Evolutionary conservation across 2,113 vertebrate genomes (phyloP), one percentile per base, ranked within the genome.

Genomic region (Lamprotornis superbus): DNA sequence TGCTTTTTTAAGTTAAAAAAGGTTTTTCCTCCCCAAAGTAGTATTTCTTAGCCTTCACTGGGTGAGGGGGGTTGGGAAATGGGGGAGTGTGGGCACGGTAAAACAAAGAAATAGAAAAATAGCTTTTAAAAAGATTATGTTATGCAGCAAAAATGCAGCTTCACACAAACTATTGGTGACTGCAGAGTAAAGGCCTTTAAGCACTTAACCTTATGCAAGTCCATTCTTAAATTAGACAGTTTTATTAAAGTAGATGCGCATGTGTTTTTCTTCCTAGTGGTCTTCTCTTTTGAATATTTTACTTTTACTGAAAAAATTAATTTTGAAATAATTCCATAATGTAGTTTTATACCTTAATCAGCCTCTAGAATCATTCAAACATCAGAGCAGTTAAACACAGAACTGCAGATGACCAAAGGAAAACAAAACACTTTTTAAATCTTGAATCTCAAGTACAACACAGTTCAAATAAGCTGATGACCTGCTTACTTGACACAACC

Each of bases 131-230:
- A 17, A 73, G 24, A 63, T 80, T 69, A 22, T 64, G 5, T 28
- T 89, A 87, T 91, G 39, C 44, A 94, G n/a, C 49, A 91, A 93
- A 81, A 92, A 89, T n/a, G 11, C 28, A 83, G 55, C 47, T 25
- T 93, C 37, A 93, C 85, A 78, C 59, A 55, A 85, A 91, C 55
- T 25, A 52, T 10, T 18, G 53, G 12, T 53, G 19, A 77, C 11
- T 0, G 2, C 30, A 80, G 15, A 49, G 6, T 40, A 63, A 61
- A 89, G 28, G 25, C 8, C 44, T 87, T 81, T 39, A 88, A 75
- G 35, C 37, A 76, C 37, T 59, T 64, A 82, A 52, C 21, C 12
- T 31, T 25, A 19, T 21, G 9, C 25, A 95, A 61, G 15, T 20
- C 8, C 6, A 49, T 11, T 50, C 35, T 69, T 61, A n/a, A 47